Conservation (phyloP, 2,888 invertebrate species). For the Morpho helenor region DNA sequence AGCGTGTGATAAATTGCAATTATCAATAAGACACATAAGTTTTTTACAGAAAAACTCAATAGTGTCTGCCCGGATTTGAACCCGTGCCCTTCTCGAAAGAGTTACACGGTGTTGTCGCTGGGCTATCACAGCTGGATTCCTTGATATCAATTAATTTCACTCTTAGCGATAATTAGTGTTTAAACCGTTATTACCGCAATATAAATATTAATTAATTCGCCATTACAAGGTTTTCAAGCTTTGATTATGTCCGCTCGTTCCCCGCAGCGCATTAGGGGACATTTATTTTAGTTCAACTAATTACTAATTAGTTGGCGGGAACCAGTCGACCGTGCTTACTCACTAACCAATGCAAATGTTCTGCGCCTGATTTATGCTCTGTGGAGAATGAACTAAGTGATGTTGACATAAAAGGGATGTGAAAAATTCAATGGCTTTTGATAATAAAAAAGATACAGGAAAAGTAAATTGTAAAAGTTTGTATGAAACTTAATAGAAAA, state of each 20-base stretch:
- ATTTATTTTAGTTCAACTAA: constrained; percentile 17
- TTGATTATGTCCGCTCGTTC: constrained; percentile 17
- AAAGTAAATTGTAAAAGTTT: no score
- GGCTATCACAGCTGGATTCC: no score
- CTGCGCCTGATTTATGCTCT: constrained; percentile 23
- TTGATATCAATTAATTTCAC: no score
- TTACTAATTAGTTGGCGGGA: constrained; percentile 22
- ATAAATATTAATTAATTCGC: constrained; percentile 24
- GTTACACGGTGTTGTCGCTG: no score
- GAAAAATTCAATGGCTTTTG: no score
- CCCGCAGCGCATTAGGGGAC: constrained; percentile 14
- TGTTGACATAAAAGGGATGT: constrained; percentile 15
- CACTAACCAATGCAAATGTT: constrained; percentile 19
- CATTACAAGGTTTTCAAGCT: constrained; percentile 27
- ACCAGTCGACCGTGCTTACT: constrained; percentile 15
- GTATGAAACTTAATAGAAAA: no score
- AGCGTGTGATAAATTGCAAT: no score
- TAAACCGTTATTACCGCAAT: constrained; percentile 4
- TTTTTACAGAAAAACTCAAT: no score
- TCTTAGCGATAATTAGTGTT: background rate
- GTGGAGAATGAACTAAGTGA: constrained; percentile 19
- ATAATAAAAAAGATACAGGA: no score
- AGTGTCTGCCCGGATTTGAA: no score
- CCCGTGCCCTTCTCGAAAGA: no score
- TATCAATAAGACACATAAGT: no score